Base-by-base conservation (phyloP, 2,113 vertebrate genomes). In the Puma concolor region DNA sequence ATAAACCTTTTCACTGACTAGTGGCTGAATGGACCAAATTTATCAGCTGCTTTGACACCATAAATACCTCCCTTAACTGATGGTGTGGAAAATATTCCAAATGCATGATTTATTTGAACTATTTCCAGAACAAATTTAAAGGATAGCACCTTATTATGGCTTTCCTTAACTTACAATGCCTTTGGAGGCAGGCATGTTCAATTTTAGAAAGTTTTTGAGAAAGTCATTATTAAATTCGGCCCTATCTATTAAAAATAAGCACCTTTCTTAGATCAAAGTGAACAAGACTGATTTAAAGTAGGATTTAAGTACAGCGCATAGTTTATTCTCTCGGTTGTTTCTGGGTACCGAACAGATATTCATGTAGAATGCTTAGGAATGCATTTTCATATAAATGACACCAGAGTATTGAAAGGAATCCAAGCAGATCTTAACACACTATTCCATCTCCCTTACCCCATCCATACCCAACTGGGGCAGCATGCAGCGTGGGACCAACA, bases 141-240 rank as follows among this genome's bases (percentile, higher is more conserved):
- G 2, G 29, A 1, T 21, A 69, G 4, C 38, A 14, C 36, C 82
- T 74, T 33, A 52, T 54, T 10, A 54, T 4, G 10, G 31, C 48
- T 94, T 94, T 91, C 25, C 38, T 82, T 52, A 79, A 79, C 12
- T 71, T 77, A 31, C 0, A 38, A 11, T 69, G 29, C n/a, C 52
- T 90, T 90, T 54, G 9, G 27, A 79, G 12, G 17, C 13, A 67
- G 15, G 19, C 16, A 69, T 88, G 29, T 15, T 67, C 44, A 66
- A 66, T 90, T 92, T 44, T 60, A 81, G 71, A 94, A 84, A 52
- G 4, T 36, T 83, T 93, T 77, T 80, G 31, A 52, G 10, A 96
- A 87, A 63, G 33, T 1, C 25, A 52, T 44, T 79, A 88, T 54
- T 84, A 80, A 36, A 86, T 95, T 52, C 57, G 50, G 13, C 4